Evolutionary conservation across 2,113 vertebrate species (phyloP), one percentile per base, ranked within the genome.

Genomic region (Haemorhous mexicanus): DNA sequence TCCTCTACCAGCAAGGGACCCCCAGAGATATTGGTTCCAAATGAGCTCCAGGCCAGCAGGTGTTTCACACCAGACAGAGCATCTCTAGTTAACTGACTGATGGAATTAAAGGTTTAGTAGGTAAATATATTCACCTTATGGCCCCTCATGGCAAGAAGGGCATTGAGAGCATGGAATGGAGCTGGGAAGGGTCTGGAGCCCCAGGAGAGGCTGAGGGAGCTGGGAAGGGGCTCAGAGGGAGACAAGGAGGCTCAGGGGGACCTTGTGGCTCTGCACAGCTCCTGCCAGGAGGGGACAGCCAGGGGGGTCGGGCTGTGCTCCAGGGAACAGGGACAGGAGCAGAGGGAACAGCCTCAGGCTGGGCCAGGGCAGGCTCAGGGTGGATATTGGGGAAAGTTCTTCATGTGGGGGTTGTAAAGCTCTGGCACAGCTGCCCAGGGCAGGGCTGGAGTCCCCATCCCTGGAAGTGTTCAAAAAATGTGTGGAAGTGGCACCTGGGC

Each of bases 301-400:
- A 0, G 14, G 5, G 15, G 21, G 13, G 13, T 30, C 0, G 0
- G 46, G 46, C 9, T 82, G 6, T 67, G 23, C 33, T 68, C 6
- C 78, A 75, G 46, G 52, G 53, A 27, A 46, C 52, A 52, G 53
- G 69, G 52, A 67, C 52, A 74, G 61, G 33, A 88, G 24, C 8
- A 49, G 44, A 33, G 16, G 61, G 20, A 61, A 47, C 0, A 0
- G 28, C 47, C 47, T 11, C 56, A 41, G 11, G 39, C 16, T n/a
- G 64, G 4, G 23, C 41, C 47, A 41, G 39, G 23, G 23, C 4
- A 53, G 46, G 23, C 0, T 4, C 28, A 11, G 47, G 30, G 2
- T 14, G 49, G n/a, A 30, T 5, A 5, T 5, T 39, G 47, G 39
- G 16, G 10, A 16, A 28, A 47, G 9, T 41, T 28, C 16, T 14